Conservation (phyloP, 2,797 vertebrate genomes). For the Garrulus glandarius region DNA sequence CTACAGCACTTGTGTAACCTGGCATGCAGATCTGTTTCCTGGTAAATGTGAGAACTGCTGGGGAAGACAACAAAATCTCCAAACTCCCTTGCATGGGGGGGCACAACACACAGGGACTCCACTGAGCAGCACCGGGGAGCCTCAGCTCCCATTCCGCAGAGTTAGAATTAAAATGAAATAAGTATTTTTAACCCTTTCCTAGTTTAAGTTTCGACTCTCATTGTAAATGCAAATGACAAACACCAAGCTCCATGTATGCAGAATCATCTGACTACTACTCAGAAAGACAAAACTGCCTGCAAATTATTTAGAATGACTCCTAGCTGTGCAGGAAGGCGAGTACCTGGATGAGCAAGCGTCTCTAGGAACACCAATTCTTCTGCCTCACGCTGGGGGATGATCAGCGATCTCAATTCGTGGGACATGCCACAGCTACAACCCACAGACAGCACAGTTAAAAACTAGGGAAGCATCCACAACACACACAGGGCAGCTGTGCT, state of each 20-base stretch:
- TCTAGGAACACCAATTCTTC: neutral
- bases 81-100: neutral
- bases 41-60: neutral
- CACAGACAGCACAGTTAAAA: neutral
- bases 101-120: neutral
- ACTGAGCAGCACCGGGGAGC: slow-evolving; percentile 42
- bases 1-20: neutral
- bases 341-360: neutral
- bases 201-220: neutral
- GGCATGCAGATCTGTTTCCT: neutral
- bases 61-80: slow-evolving; percentile 37
- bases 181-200: neutral
- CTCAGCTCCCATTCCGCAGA: neutral
- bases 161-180: neutral
- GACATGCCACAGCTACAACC: neutral
- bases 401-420: neutral
- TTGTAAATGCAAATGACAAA: neutral
- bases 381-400: neutral
- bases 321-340: neutral
- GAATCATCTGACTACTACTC: neutral
- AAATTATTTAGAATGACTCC: neutral
- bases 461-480: neutral
- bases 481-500: neutral
- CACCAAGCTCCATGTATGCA: neutral
- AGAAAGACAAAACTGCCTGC: neutral